Evolutionary conservation across 37 sponge, comb jelly and placozoan genomes (phyloP), one percentile per base, ranked within the genome.

Genomic region (Halichondria panicea): DNA sequence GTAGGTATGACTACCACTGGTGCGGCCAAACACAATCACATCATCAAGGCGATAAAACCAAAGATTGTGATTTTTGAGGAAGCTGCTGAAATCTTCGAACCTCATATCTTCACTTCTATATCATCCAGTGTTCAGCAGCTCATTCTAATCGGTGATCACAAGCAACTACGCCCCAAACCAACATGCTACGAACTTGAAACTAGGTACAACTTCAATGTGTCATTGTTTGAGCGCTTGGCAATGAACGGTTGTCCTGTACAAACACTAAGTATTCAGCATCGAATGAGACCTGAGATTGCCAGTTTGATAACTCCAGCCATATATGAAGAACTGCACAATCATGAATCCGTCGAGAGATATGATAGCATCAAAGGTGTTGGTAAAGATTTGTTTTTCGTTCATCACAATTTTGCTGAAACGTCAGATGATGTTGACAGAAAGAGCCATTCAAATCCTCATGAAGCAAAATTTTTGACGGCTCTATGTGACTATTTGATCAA

Each of bases 1-100:
- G 80, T 97, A 65, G 98, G 98, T 0, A 83, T 92, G 85, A 97
- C 98, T 25, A 97, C 92, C 12, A 94, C 92, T 75, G 98, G 98
- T 37, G 94, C 95, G 25, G 89, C 98, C 21, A 91, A 92, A 37
- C 64, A 97, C 43, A 66, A 76, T 35, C 58, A 85, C 43, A 63
- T 97, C 39, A 54, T 89, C 21, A 50, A 86, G 13, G 70, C 66
- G 30, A 40, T 91, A 2, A 39, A 45, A 43, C 94, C 98, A 55
- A 91, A 84, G 76, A 89, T 97, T 57, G 81, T 97, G 27, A 78
- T 97, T 39, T 68, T 97, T 55, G 98, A 97, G 85, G 98, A 97
- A 69, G 94, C 95, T 40, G 98, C 98, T 43, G 98, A 97, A 55
- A 84, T 97, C 3, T 70, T 97, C 15, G 98, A 97, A 65, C 58